Evolutionary conservation across 2,888 invertebrate genomes (phyloP).

Genomic region (Branchellion lobata): DNA sequence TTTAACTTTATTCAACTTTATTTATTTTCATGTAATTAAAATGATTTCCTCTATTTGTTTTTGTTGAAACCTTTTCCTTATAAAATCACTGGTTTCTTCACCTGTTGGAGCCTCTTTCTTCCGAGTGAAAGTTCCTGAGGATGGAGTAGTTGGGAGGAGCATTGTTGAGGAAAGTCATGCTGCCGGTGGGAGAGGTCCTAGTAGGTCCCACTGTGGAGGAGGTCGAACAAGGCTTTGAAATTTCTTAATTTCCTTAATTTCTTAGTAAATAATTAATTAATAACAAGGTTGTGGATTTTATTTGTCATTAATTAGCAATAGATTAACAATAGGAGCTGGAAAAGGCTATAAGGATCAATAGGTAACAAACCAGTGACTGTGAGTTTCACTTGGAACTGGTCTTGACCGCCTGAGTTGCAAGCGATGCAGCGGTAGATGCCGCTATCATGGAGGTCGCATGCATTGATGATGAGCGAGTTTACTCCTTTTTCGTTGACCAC

Average conservation of each 20-base stretch:
- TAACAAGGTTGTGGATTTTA: no score
- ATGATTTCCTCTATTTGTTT: no score
- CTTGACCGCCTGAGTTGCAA: slow-evolving; percentile 89
- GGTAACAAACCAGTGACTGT: slow-evolving; percentile 69
- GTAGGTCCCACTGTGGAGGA: background rate
- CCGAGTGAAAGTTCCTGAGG: slow-evolving; percentile 35
- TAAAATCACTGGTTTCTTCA: no score
- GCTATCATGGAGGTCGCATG: slow-evolving; percentile 79
- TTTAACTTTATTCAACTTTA: no score
- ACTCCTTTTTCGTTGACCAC: slow-evolving; percentile 94
- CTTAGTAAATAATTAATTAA: background rate
- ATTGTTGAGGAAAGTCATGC: slow-evolving; percentile 21
- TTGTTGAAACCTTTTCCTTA: no score
- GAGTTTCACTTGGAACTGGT: slow-evolving; percentile 82
- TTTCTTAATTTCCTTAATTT: background rate
- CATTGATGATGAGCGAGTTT: slow-evolving; percentile 92
- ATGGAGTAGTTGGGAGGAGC: background rate
- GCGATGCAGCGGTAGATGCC: slow-evolving; percentile 89
- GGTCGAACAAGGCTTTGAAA: background rate
- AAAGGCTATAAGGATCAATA: background rate
- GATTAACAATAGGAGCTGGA: background rate
- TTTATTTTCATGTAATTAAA: no score
- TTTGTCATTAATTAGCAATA: no score
- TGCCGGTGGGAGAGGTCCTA: slow-evolving; percentile 33
- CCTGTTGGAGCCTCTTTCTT: slow-evolving; percentile 9